These are phyloP conservation scores for Cygnus atratus DNA, from an alignment of 2,113 vertebrate species.

Conservation along the genomic window DNA sequence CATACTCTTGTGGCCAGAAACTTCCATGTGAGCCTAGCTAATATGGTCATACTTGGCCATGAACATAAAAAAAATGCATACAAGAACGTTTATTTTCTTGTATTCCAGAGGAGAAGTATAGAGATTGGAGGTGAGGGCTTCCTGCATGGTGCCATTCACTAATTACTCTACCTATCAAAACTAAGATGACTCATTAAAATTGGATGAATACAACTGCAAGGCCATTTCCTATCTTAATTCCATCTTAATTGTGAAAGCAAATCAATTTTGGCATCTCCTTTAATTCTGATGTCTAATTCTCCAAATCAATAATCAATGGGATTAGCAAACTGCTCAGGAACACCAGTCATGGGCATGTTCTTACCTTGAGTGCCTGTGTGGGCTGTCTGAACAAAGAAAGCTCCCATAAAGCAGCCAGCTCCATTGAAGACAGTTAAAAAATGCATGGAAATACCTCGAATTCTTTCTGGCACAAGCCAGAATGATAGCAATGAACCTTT, in stretches of 20 bases:
- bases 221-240: slow-evolving; percentile 76
- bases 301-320: slow-evolving; percentile 49
- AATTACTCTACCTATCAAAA: slow-evolving; percentile 75
- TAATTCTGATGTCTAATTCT: slow-evolving; percentile 58
- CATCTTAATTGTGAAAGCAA: slow-evolving; percentile 78
- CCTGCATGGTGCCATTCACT: slow-evolving; percentile 62
- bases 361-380: slow-evolving; percentile 87
- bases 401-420: slow-evolving; percentile 86
- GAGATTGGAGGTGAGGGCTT: slow-evolving; percentile 6
- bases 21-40: accelerated
- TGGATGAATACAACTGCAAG: slow-evolving; percentile 72
- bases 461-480: slow-evolving; percentile 79
- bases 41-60: accelerated
- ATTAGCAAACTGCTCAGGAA: slow-evolving; percentile 28
- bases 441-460: slow-evolving; percentile 85
- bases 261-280: slow-evolving; percentile 64
- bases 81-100: not conserved
- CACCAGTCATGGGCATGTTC: not conserved
- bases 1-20: not conserved
- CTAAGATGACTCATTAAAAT: slow-evolving; percentile 74
- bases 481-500: slow-evolving; percentile 86
- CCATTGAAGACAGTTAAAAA: slow-evolving; percentile 89
- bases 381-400: slow-evolving; percentile 82
- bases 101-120: not conserved
- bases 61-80: not conserved